A percentile compares a stretch with the other conserved stretches of the same genome.
Evolutionary conservation across 1,140 invertebrate species (phyloP).

Genomic region (Bursaphelenchus mucronatus): DNA sequence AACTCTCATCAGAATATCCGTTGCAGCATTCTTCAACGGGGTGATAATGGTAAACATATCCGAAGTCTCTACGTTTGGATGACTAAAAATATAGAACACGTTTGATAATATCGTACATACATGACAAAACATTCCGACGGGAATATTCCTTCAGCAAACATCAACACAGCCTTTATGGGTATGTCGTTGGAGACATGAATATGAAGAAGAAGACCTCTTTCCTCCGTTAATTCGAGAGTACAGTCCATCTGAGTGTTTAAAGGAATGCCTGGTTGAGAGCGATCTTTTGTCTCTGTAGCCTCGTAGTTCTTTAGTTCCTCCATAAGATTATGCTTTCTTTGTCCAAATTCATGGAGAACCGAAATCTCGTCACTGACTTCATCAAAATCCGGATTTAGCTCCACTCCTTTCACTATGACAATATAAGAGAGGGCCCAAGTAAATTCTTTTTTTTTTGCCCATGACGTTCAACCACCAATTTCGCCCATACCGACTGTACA

Average conservation of each 20-base stretch:
- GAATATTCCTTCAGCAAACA: constrained; percentile 50
- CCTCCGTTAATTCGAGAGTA: constrained; percentile 31
- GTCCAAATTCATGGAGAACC: constrained; percentile 39
- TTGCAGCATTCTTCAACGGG: constrained; percentile 18
- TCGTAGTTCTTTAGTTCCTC: constrained; percentile 43
- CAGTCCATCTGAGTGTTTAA: constrained; percentile 34
- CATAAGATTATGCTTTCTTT: constrained; percentile 42
- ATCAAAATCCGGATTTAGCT: constrained; percentile 30
- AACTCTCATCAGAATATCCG: constrained; percentile 17
- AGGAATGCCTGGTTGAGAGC: constrained; percentile 32
- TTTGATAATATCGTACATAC: constrained; percentile 22
- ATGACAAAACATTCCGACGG: constrained; percentile 45
- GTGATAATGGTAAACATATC: constrained; percentile 9
- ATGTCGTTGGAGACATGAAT: constrained; percentile 35
- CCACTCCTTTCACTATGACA: constrained; percentile 32
- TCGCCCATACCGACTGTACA: no score
- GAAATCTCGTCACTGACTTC: constrained; percentile 10
- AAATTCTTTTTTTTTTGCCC: no score
- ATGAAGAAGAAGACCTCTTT: constrained; percentile 36
- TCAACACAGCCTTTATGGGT: constrained; percentile 41
- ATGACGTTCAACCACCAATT: no score
- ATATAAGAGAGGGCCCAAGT: no score
- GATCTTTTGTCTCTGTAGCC: constrained; percentile 5
- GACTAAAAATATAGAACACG: constrained; percentile 24
- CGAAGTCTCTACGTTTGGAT: constrained; percentile 36